Evolutionary conservation across 2,113 vertebrate species (phyloP).

Genomic region (Sylvilagus bachmani): DNA sequence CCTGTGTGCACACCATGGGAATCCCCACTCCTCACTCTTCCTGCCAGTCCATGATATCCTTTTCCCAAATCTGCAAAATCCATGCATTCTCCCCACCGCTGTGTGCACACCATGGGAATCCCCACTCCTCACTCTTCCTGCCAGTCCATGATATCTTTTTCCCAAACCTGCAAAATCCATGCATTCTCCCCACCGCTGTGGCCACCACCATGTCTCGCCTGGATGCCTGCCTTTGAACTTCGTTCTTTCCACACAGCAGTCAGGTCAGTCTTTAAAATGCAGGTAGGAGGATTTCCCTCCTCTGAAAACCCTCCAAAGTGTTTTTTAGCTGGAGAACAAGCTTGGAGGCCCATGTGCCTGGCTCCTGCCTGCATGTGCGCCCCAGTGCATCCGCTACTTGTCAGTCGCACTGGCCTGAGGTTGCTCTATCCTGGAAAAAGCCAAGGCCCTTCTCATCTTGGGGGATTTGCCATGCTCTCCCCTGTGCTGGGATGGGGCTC

Average conservation of each 20-base stretch:
- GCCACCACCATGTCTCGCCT: background rate
- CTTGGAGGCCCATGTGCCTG: background rate
- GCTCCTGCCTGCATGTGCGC: background rate
- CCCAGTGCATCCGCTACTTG: rapidly evolving
- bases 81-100: background rate
- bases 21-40: background rate
- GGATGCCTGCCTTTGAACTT: background rate
- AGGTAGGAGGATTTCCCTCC: background rate
- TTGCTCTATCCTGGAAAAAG: background rate
- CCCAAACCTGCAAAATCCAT: background rate
- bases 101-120: background rate
- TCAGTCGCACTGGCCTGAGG: background rate
- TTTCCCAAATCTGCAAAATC: background rate
- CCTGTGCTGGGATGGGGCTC: background rate
- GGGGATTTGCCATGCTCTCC: background rate
- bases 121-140: background rate
- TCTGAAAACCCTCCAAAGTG: background rate
- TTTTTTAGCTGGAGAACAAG: background rate
- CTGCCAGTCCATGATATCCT: background rate
- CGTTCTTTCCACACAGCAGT: background rate
- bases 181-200: background rate
- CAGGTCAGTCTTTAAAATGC: background rate
- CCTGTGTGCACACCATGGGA: background rate
- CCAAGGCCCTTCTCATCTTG: background rate
- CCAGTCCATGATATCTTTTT: background rate